These are phyloP conservation scores for Siderastrea radians DNA, from an alignment of 92 coral and sea anemone species.

Conservation along the genomic window DNA sequence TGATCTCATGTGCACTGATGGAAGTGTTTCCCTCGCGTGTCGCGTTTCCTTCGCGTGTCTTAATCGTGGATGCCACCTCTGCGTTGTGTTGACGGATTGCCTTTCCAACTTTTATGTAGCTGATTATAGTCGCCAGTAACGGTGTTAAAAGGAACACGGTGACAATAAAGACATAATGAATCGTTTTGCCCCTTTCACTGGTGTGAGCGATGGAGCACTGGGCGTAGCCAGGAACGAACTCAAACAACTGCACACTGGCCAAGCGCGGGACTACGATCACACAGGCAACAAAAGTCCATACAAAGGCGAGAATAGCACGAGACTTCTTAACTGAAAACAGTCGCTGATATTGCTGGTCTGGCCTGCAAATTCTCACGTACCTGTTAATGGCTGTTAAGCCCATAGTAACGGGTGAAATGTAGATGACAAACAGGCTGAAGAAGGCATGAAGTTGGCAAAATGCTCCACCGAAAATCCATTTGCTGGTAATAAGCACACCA, in stretches of 20 bases:
- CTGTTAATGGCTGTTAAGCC: conserved; percentile 29
- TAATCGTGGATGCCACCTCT: not conserved
- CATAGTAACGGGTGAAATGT: conserved; percentile 24
- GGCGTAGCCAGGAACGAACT: conserved; percentile 29
- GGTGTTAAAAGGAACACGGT: conserved; percentile 1
- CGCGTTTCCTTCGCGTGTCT: not conserved
- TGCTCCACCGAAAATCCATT: conserved; percentile 19
- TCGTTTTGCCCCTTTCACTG: not conserved
- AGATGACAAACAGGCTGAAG: conserved; percentile 26
- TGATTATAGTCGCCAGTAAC: not conserved
- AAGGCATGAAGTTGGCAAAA: conserved; percentile 20
- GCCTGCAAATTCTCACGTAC: conserved; percentile 12
- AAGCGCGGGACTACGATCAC: not conserved
- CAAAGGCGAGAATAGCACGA: not conserved
- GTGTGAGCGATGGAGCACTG: not conserved
- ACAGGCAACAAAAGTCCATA: conserved; percentile 8
- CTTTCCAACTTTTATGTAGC: conserved; percentile 7
- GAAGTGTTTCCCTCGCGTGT: not conserved
- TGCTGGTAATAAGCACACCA: conserved; percentile 2
- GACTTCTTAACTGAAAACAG: not conserved
- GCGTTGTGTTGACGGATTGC: conserved; percentile 12
- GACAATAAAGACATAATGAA: not conserved
- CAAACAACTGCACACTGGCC: not conserved
- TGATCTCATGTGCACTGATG: conserved; percentile 6
- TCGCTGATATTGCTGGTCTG: not conserved